These are phyloP conservation scores for Nomia melanderi DNA, from an alignment of 1,140 invertebrate genomes.

Conservation along the genomic window DNA sequence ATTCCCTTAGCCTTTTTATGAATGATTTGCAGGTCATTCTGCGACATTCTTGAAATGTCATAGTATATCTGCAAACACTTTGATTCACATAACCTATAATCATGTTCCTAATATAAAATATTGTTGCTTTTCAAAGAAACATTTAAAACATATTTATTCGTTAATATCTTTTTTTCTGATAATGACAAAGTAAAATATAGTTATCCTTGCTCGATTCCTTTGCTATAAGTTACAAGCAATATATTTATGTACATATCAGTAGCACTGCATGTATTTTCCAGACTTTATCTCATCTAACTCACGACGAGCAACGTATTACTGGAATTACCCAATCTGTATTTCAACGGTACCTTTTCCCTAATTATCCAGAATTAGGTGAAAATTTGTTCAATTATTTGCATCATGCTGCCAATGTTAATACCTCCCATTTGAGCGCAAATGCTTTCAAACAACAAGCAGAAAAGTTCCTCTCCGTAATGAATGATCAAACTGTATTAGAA, in stretches of 20 bases:
- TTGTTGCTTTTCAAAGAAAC: neutral
- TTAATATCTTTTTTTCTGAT: no score
- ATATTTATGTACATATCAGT: slow-evolving; percentile 18
- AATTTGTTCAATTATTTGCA: slow-evolving; percentile 86
- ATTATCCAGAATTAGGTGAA: slow-evolving; percentile 86
- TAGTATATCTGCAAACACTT: neutral
- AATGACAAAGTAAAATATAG: no score
- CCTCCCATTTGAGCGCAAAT: slow-evolving; percentile 82
- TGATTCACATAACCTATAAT: slow-evolving; percentile 4
- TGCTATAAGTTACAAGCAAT: no score
- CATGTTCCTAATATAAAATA: neutral
- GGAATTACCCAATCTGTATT: slow-evolving; percentile 84
- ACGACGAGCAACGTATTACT: slow-evolving; percentile 84
- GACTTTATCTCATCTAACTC: slow-evolving; percentile 84
- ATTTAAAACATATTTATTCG: neutral
- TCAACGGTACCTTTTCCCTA: slow-evolving; percentile 89
- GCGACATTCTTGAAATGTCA: neutral
- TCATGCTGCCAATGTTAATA: slow-evolving; percentile 82
- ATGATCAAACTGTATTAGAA: slow-evolving; percentile 84
- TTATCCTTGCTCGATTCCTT: no score
- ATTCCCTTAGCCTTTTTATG: neutral
- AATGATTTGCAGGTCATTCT: neutral
- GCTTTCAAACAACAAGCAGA: slow-evolving; percentile 88
- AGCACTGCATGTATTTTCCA: slow-evolving; percentile 73
- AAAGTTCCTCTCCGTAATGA: slow-evolving; percentile 85